A percentile compares a stretch with the other conserved stretches of the same genome.
Evolutionary conservation across 2,888 invertebrate genomes (phyloP).

Genomic region (Argyresthia albistria): DNA sequence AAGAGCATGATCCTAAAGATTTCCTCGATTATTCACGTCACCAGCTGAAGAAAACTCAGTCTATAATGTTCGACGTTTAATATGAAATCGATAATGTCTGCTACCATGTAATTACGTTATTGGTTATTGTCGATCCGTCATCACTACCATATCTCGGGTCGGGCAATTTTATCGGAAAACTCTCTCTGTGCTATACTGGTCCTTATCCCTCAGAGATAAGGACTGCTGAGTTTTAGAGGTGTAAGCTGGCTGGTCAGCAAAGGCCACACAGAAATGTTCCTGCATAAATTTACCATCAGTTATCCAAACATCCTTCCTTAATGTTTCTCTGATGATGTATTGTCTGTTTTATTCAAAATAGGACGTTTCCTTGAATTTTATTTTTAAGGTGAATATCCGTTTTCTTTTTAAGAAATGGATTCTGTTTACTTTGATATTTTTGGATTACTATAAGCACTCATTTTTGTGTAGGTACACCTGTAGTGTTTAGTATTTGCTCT

Average conservation of each 20-base stretch:
- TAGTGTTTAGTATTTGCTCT: too few species aligned
- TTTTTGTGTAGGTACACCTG: too few species aligned
- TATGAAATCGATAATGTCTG: constrained; percentile 4
- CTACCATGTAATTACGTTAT: constrained; percentile 3
- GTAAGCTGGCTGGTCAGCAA: background rate
- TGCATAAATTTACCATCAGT: constrained; percentile 48
- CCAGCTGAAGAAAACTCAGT: background rate
- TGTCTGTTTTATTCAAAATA: background rate
- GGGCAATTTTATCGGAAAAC: background rate
- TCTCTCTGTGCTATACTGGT: too few species aligned
- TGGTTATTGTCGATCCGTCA: constrained; percentile 3
- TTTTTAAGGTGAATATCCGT: too few species aligned
- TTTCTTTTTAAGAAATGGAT: too few species aligned
- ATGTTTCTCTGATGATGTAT: background rate
- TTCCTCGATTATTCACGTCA: background rate
- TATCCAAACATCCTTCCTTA: constrained; percentile 25
- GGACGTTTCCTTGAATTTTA: background rate
- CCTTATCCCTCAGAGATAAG: background rate
- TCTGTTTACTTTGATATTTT: too few species aligned
- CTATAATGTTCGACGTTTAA: background rate
- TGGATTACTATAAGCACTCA: too few species aligned
- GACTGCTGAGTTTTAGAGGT: background rate
- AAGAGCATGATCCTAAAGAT: too few species aligned
- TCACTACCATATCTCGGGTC: background rate
- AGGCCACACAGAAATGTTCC: constrained; percentile 33